These are phyloP conservation scores for Nematolebias whitei DNA, from an alignment of 2,113 vertebrate species.

Conservation along the genomic window DNA sequence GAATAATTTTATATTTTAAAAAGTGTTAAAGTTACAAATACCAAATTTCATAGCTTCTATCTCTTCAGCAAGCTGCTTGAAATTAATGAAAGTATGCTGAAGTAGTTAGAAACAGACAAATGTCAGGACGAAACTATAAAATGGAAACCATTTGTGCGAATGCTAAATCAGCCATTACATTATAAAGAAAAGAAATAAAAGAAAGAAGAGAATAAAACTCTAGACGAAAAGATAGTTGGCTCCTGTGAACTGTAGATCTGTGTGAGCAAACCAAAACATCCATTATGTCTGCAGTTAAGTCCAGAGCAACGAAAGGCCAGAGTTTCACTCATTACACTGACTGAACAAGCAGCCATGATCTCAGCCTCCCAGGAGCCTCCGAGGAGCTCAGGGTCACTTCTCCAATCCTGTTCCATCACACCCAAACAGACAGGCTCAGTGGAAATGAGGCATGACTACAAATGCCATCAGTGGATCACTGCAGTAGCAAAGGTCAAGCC, in stretches of 20 bases:
- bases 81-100: too few species aligned
- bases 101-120: too few species aligned
- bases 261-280: conserved; percentile 16
- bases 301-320: conserved; percentile 34
- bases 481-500: conserved; percentile 58
- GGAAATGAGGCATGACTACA: conserved; percentile 69
- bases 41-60: too few species aligned
- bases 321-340: conserved; percentile 54
- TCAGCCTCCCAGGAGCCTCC: conserved; percentile 61
- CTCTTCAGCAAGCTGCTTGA: too few species aligned
- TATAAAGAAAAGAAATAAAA: neutral
- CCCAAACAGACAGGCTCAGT: conserved; percentile 59
- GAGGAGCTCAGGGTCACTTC: conserved; percentile 52
- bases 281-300: conserved; percentile 35
- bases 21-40: too few species aligned
- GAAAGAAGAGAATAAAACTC: neutral
- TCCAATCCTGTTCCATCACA: conserved; percentile 64
- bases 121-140: too few species aligned
- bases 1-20: too few species aligned
- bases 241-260: conserved; percentile 10
- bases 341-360: conserved; percentile 41
- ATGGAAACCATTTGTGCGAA: too few species aligned
- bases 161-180: too few species aligned
- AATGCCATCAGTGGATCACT: conserved; percentile 62
- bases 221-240: neutral